Evolutionary conservation across 2,888 invertebrate species (phyloP), one percentile per base, ranked within the genome.

Genomic region (Agrilus biguttatus): DNA sequence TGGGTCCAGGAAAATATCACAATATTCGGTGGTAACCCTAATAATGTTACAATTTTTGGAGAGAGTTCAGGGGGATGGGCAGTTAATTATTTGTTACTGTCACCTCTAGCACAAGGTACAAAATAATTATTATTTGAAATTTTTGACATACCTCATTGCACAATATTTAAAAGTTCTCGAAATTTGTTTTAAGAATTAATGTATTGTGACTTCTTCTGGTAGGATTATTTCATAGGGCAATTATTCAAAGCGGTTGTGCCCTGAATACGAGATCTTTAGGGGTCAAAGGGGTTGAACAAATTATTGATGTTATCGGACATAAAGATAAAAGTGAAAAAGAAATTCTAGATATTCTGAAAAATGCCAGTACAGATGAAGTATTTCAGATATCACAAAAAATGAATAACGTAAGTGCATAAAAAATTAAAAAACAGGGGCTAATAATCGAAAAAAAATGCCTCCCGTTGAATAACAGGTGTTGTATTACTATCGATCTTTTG

Each of bases 61-160:
- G 66, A 69, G 52, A 69, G 69, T 48, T 69, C 67, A 1, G 70
- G 70, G 1, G 67, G 59, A 2, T 60, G 61, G 8, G 67, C 69
- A 14, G 57, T 63, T 0, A 67, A 69, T 41, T 65, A 62, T 45
- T 63, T 68, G 55, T 61, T 65, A 53, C 48, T 69, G 5, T 68
- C 68, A 0, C 65, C 68, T 32, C 60, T 40, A 33, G n/a, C 69
- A 2, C 60, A 57, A 44, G 52, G 53, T 53, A 28, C 28, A 28
- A 28, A 28, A 28, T 28, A 28, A 23, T n/a, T n/a, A n/a, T n/a
- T n/a, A n/a, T n/a, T n/a, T n/a, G n/a, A n/a, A n/a, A n/a, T n/a
- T n/a, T n/a, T n/a, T n/a, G n/a, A n/a, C n/a, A n/a, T n/a, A n/a
- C n/a, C n/a, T n/a, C n/a, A n/a, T n/a, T n/a, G n/a, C n/a, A n/a